Percentiles rank a stretch among this genome's conserved stretches.
These are phyloP conservation scores for Prionace glauca DNA, from an alignment of 2,797 vertebrate genomes.

Conservation along the genomic window DNA sequence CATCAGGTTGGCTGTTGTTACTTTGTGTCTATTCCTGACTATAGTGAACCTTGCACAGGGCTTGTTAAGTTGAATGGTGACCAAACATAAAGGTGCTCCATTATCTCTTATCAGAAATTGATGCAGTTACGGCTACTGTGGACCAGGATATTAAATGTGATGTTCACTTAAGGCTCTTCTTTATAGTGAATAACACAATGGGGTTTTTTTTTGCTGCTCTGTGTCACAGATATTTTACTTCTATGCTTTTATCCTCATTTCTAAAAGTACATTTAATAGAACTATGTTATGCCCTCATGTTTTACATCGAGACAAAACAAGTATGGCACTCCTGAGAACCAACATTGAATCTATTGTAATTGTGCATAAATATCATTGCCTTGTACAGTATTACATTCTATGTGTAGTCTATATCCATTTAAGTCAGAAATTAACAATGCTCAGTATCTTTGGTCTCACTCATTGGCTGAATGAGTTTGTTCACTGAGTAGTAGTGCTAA, in stretches of 20 bases:
- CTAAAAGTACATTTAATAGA: constrained; percentile 16
- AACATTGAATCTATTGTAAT: not conserved
- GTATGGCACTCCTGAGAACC: not conserved
- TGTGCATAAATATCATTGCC: not conserved
- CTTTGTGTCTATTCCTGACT: not conserved
- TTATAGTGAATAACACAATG: constrained; percentile 21
- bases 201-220: not conserved
- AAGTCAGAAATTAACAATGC: not conserved
- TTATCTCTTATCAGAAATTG: constrained; percentile 32
- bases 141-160: constrained; percentile 8
- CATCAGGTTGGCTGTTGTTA: constrained; percentile 33
- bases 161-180: constrained; percentile 34
- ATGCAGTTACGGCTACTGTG: constrained; percentile 19
- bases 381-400: not conserved
- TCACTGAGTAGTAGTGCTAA: not conserved
- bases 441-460: not conserved
- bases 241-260: not conserved
- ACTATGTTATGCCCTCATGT: not conserved
- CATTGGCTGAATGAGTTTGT: not conserved
- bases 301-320: not conserved
- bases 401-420: not conserved
- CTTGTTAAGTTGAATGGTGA: constrained; percentile 36
- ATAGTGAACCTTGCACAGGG: not conserved
- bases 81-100: constrained; percentile 28
- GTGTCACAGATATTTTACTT: not conserved